phyloP scores from a whole-genome alignment of 2,797 vertebrate genomes.

The Selene dorsalis region DNA sequence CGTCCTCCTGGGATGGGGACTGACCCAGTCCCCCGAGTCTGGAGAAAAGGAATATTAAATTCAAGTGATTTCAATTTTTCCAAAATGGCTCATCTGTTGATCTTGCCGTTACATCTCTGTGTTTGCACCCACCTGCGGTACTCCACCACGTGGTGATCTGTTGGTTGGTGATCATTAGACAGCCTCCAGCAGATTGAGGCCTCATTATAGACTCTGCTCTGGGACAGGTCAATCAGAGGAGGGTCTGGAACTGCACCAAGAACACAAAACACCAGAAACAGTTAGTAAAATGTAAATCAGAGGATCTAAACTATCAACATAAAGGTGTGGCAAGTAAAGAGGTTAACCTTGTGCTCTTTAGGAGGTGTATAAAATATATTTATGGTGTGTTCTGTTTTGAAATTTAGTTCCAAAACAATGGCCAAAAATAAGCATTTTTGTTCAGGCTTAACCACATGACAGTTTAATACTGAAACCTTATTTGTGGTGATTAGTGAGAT shows the following conservation, averaged over 20 bases:
- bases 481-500: constrained; percentile 2
- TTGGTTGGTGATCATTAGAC: constrained; percentile 87
- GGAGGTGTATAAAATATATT: background rate
- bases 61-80: rapidly evolving
- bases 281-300: background rate
- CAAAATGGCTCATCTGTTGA: background rate
- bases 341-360: background rate
- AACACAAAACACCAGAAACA: background rate
- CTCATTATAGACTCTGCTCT: constrained; percentile 91
- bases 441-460: background rate
- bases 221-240: constrained; percentile 91
- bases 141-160: constrained; percentile 91
- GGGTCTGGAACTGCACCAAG: constrained; percentile 86
- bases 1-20: constrained; percentile 80
- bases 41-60: background rate
- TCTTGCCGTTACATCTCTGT: background rate
- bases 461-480: background rate
- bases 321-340: background rate
- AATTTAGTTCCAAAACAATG: too few species aligned
- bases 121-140: constrained; percentile 82
- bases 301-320: background rate
- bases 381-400: too few species aligned
- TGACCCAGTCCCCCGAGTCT: constrained; percentile 66
- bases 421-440: background rate
- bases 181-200: constrained; percentile 91